These are phyloP conservation scores for Deilephila porcellus DNA, from an alignment of 2,888 invertebrate genomes.

Conservation along the genomic window DNA sequence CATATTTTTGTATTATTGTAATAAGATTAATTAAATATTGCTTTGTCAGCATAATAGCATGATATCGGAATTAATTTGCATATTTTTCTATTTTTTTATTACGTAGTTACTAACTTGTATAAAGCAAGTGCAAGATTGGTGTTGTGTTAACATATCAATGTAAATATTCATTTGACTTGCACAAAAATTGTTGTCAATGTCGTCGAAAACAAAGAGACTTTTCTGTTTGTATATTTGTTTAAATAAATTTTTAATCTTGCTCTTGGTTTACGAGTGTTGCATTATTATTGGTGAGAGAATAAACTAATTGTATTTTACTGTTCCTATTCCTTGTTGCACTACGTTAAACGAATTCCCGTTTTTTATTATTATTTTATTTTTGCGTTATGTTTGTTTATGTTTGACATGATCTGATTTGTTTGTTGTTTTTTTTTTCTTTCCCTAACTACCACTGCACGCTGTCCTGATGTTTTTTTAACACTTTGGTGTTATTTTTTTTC, in stretches of 20 bases:
- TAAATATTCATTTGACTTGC: conserved; percentile 36
- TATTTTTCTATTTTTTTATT: conserved; percentile 60
- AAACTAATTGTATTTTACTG: conserved; percentile 79
- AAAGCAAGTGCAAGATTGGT: conserved; percentile 71
- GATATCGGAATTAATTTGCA: conserved; percentile 67
- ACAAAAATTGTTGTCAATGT: neutral
- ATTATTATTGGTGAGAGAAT: conserved; percentile 76
- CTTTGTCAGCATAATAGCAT: conserved; percentile 63
- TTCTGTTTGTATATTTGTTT: conserved; percentile 32
- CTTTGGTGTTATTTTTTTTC: conserved; percentile 74
- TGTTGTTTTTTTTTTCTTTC: conserved; percentile 80
- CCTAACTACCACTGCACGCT: conserved; percentile 81
- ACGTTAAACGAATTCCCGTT: conserved; percentile 60
- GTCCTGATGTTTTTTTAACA: conserved; percentile 71
- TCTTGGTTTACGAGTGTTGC: conserved; percentile 67
- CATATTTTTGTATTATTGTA: conserved; percentile 41
- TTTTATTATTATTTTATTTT: conserved; percentile 59
- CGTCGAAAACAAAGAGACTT: conserved; percentile 19
- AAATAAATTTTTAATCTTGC: conserved; percentile 57
- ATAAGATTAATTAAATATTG: conserved; percentile 38
- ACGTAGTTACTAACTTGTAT: conserved; percentile 63
- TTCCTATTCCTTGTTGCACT: conserved; percentile 81
- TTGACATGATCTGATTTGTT: conserved; percentile 83
- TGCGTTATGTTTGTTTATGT: conserved; percentile 76
- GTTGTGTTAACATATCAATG: conserved; percentile 31